Percentiles rank a stretch among this genome's conserved stretches.
These are phyloP conservation scores for Troides oblongomaculatus DNA, from an alignment of 2,888 invertebrate species.

Conservation along the genomic window DNA sequence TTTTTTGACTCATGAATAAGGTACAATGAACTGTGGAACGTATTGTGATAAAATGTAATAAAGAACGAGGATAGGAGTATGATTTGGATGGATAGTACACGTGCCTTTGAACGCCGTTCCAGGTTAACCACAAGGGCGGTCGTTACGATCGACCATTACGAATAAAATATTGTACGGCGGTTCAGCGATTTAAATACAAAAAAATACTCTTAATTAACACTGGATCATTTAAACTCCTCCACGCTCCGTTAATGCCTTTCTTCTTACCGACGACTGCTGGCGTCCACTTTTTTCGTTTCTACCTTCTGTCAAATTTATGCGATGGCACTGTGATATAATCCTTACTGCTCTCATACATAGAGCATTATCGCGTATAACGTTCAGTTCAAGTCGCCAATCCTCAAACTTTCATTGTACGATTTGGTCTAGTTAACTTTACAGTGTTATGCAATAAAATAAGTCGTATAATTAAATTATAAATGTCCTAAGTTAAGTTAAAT, in stretches of 20 bases:
- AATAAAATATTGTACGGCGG: constrained; percentile 18
- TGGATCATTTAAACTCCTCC: constrained; percentile 35
- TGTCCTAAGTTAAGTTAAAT: no score
- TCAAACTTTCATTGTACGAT: constrained; percentile 6
- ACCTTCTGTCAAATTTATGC: constrained; percentile 17
- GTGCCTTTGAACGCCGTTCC: neutral
- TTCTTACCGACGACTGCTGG: constrained; percentile 23
- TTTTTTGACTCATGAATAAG: no score
- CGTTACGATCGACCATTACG: constrained; percentile 8
- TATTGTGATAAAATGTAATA: no score
- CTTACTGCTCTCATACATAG: constrained; percentile 20
- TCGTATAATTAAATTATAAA: no score
- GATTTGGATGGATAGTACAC: neutral
- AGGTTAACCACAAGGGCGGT: neutral
- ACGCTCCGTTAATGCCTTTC: constrained; percentile 32
- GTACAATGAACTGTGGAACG: no score
- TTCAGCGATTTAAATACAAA: constrained; percentile 19
- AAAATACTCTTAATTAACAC: constrained; percentile 34
- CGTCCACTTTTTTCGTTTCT: constrained; percentile 19
- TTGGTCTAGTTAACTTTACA: no score
- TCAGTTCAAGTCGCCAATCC: neutral
- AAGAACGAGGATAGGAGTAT: neutral
- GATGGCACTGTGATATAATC: constrained; percentile 15
- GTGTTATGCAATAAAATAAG: no score
- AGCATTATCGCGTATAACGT: constrained; percentile 16